Percentiles rank a stretch among this genome's conserved stretches.
Conservation (phyloP, 1,140 invertebrate species). For the Eumaeus atala region DNA sequence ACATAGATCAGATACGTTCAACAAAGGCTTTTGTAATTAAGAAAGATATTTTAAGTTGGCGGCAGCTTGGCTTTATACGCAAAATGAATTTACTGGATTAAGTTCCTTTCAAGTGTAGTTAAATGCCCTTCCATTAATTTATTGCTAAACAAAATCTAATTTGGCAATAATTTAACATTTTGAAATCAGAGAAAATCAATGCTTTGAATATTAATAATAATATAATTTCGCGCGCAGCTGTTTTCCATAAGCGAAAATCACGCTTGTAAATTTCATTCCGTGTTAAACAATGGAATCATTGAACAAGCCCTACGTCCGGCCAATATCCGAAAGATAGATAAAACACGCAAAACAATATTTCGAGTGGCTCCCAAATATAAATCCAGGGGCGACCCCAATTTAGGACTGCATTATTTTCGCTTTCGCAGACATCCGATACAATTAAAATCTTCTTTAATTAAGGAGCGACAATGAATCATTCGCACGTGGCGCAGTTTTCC, state of each 20-base stretch:
- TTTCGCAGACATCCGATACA: conserved; percentile 74
- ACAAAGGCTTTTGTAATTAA: conserved; percentile 75
- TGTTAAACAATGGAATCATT: conserved; percentile 30
- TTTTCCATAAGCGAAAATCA: conserved; percentile 26
- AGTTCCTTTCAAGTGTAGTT: conserved; percentile 63
- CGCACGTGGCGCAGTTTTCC: conserved; percentile 74
- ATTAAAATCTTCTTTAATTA: conserved; percentile 77
- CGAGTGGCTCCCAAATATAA: conserved; percentile 61
- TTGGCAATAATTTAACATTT: conserved; percentile 6
- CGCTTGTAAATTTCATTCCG: conserved; percentile 27
- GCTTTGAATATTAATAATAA: conserved; percentile 14
- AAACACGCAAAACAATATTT: conserved; percentile 65
- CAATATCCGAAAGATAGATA: conserved; percentile 46
- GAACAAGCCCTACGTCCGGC: conserved; percentile 31
- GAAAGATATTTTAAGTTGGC: conserved; percentile 73
- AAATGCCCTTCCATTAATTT: conserved; percentile 45
- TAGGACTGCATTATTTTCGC: conserved; percentile 73
- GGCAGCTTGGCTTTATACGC: conserved; percentile 69
- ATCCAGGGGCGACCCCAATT: conserved; percentile 66
- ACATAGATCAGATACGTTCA: conserved; percentile 74
- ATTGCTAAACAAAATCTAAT: conserved; percentile 35
- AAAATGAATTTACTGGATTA: conserved; percentile 70
- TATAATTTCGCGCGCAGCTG: conserved; percentile 20
- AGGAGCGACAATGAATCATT: conserved; percentile 73
- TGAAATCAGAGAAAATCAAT: conserved; percentile 18